Conservation (phyloP, 2,113 vertebrate species). For the Oryzias javanicus region DNA sequence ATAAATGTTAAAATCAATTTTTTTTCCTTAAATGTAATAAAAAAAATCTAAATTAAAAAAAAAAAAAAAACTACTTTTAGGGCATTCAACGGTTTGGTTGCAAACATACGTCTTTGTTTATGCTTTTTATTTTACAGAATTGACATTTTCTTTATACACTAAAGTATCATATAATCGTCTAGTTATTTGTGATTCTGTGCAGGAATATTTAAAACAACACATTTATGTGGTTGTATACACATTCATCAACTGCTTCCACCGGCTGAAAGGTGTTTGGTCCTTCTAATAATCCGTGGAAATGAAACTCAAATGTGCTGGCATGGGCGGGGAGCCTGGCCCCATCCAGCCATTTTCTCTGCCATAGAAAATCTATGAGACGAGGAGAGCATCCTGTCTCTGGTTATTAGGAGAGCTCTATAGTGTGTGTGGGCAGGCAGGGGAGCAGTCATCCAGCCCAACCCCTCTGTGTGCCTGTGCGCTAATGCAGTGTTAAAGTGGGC, state of each 20-base stretch:
- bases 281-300: constrained; percentile 38
- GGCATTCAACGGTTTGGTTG: too few relatives aligned
- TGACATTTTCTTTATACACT: too few relatives aligned
- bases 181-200: too few relatives aligned
- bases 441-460: constrained; percentile 62
- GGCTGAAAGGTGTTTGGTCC: not conserved
- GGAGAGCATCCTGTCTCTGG: constrained; percentile 50
- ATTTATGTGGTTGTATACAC: constrained; percentile 15
- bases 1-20: too few relatives aligned
- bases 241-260: constrained; percentile 20
- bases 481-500: constrained; percentile 78
- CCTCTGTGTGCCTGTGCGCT: constrained; percentile 59
- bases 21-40: too few relatives aligned
- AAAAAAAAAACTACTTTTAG: too few relatives aligned
- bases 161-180: too few relatives aligned
- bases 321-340: constrained; percentile 34
- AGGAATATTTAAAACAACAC: constrained; percentile 22
- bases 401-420: constrained; percentile 54
- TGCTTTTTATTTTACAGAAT: too few relatives aligned
- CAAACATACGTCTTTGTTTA: too few relatives aligned
- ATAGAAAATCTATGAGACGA: constrained; percentile 59
- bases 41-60: too few relatives aligned
- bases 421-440: constrained; percentile 60
- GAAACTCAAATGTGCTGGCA: constrained; percentile 36
- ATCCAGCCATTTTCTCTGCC: constrained; percentile 45